These are phyloP conservation scores for Diaprepes abbreviatus DNA, from an alignment of 2,888 invertebrate species.

Conservation along the genomic window DNA sequence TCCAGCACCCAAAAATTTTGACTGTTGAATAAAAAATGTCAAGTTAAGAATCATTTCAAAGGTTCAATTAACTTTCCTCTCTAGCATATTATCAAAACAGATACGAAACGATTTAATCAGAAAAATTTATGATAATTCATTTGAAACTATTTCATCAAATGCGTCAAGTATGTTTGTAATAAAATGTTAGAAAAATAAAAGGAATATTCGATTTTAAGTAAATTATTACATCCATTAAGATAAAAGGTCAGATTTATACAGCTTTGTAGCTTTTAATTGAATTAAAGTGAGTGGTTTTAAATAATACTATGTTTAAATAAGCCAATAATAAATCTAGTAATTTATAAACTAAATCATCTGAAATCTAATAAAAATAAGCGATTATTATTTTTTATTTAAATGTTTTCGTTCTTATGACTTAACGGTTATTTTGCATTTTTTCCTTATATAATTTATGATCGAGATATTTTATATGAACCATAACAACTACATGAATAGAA, in stretches of 20 bases:
- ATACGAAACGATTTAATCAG: neutral
- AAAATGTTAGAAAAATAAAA: conserved; percentile 5
- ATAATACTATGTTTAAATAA: neutral
- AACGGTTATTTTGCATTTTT: no score
- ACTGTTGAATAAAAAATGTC: no score
- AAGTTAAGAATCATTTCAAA: no score
- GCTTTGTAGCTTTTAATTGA: conserved; percentile 4
- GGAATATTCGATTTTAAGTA: neutral
- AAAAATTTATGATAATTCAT: neutral
- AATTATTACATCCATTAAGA: conserved; percentile 11
- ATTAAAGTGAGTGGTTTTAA: conserved; percentile 4
- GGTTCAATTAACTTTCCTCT: no score
- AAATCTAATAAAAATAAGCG: neutral
- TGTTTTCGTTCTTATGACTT: neutral
- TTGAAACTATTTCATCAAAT: conserved; percentile 5
- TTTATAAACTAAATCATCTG: conserved; percentile 6
- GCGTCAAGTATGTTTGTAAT: conserved; percentile 1
- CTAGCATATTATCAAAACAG: no score
- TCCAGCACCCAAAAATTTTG: no score
- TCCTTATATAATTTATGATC: no score
- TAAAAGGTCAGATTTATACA: conserved; percentile 7
- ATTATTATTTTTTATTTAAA: neutral
- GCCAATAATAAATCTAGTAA: neutral
- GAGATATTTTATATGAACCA: no score
- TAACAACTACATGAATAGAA: no score